phyloP scores from a whole-genome alignment of 2,113 vertebrate genomes.

The Podilymbus podiceps region DNA sequence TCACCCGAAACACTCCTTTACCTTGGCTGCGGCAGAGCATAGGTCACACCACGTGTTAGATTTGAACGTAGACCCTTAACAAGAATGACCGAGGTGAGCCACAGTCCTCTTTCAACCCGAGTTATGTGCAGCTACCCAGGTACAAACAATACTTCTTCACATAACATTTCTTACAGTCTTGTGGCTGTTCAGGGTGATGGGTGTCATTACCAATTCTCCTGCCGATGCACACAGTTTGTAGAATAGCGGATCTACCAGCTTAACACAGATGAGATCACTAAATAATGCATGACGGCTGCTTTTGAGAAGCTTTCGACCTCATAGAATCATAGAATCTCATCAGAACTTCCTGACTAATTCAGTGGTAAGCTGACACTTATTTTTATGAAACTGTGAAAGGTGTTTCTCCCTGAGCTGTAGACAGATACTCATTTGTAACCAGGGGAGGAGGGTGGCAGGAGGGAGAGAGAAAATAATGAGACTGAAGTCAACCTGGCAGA shows the following conservation, averaged over 20 bases:
- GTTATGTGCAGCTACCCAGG: not conserved
- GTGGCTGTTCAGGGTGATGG: not conserved
- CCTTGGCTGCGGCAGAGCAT: not conserved
- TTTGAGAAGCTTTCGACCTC: not conserved
- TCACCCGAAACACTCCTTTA: not conserved
- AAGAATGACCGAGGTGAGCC: not conserved
- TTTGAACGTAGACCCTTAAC: not conserved
- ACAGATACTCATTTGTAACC: not conserved
- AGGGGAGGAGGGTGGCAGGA: not conserved
- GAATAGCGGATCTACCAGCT: not conserved
- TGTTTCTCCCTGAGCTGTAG: conserved; percentile 18
- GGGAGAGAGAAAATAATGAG: not conserved
- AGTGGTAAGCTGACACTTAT: not conserved
- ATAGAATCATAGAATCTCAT: not conserved
- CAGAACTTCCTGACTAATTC: not conserved
- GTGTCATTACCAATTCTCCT: not conserved
- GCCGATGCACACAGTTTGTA: not conserved
- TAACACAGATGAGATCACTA: not conserved
- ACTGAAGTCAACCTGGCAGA: not conserved
- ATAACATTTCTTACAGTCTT: not conserved
- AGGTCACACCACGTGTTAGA: not conserved
- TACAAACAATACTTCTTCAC: not conserved
- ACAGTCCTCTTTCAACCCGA: not conserved
- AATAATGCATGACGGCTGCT: not conserved
- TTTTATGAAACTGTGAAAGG: not conserved